These are phyloP conservation scores for Bembecia ichneumoniformis DNA, from an alignment of 2,888 invertebrate species.

Conservation along the genomic window DNA sequence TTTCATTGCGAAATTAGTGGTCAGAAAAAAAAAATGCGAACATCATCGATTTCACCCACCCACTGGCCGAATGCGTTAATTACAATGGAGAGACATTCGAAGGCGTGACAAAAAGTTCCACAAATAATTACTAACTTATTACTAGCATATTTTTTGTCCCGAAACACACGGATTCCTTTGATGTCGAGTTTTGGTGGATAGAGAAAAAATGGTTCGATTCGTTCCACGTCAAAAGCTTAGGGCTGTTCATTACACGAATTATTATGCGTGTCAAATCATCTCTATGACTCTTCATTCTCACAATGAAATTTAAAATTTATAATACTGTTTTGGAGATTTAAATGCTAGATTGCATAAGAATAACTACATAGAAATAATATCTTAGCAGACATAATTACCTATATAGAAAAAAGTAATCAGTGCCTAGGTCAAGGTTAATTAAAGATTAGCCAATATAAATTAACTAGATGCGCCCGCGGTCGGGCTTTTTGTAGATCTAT, in stretches of 20 bases:
- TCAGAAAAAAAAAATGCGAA: not conserved
- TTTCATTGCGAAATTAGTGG: not conserved
- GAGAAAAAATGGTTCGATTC: slow-evolving; percentile 5
- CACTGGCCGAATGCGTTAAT: slow-evolving; percentile 1
- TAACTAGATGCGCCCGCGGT: no score
- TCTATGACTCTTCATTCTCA: slow-evolving; percentile 2
- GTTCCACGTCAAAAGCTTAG: not conserved
- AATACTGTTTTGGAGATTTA: no score
- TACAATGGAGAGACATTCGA: slow-evolving; percentile 1
- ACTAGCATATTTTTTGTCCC: slow-evolving; percentile 9
- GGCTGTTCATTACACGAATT: slow-evolving; percentile 19
- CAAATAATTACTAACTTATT: slow-evolving; percentile 6
- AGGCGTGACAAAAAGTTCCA: slow-evolving; percentile 5
- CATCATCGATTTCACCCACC: slow-evolving; percentile 1
- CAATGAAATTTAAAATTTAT: not conserved
- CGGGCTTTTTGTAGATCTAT: no score
- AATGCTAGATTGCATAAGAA: no score
- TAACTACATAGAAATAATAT: no score
- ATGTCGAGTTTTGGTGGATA: slow-evolving; percentile 4
- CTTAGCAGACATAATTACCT: no score
- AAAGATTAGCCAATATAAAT: no score
- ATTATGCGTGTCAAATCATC: slow-evolving; percentile 30
- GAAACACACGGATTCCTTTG: slow-evolving; percentile 8
- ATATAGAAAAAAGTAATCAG: no score
- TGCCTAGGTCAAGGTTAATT: no score